These are phyloP conservation scores for Gouania willdenowi DNA, from an alignment of 2,797 vertebrate genomes.

Conservation along the genomic window DNA sequence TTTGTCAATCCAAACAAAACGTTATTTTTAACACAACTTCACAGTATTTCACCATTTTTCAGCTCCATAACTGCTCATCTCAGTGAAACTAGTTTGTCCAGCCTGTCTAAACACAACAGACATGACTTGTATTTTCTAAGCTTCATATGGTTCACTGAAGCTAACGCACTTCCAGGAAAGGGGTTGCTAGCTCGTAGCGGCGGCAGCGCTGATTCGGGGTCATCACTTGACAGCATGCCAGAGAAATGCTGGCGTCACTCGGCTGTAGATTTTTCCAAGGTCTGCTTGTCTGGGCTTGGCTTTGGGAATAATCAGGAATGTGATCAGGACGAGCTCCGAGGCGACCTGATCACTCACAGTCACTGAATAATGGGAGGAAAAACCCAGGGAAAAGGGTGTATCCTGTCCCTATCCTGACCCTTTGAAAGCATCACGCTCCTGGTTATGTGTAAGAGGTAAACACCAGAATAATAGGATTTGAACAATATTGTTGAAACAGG, in stretches of 20 bases:
- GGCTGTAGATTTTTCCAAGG: constrained; percentile 47
- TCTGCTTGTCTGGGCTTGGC: constrained; percentile 32
- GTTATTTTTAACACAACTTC: too few species aligned
- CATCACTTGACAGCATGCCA: constrained; percentile 36
- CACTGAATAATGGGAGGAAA: constrained; percentile 34
- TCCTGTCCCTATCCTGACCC: too few species aligned
- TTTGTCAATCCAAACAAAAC: too few species aligned
- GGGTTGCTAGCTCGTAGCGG: constrained; percentile 16
- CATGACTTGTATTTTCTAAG: constrained; percentile 39
- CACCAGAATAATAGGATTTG: too few species aligned
- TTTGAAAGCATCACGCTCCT: too few species aligned
- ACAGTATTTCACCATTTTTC: too few species aligned
- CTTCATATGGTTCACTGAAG: constrained; percentile 51
- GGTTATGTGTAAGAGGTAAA: too few species aligned
- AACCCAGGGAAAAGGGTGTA: constrained; percentile 12
- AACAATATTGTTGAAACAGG: too few species aligned
- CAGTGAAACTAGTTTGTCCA: constrained; percentile 62
- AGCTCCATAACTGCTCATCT: too few species aligned
- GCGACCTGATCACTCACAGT: constrained; percentile 31
- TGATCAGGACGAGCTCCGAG: constrained; percentile 45
- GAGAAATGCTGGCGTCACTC: constrained; percentile 58
- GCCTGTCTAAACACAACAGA: constrained; percentile 32
- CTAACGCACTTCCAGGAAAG: constrained; percentile 65
- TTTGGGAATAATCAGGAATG: constrained; percentile 49
- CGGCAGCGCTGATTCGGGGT: constrained; percentile 30